Percentiles rank a stretch among this genome's conserved stretches.
These are phyloP conservation scores for Astur gentilis DNA, from an alignment of 2,113 vertebrate genomes.

Conservation along the genomic window DNA sequence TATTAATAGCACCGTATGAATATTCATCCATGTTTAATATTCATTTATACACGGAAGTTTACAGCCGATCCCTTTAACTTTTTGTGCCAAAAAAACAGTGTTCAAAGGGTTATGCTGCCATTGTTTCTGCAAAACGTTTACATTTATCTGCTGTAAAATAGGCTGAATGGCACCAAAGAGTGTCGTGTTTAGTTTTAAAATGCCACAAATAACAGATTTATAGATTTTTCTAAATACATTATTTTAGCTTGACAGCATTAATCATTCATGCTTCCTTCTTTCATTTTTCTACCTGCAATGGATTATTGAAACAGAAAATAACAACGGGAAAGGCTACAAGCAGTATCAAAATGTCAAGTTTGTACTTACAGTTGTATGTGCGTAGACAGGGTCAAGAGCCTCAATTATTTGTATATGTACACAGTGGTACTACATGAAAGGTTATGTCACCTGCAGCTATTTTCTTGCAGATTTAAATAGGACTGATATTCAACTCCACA, in stretches of 20 bases:
- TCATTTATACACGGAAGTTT: conserved; percentile 30
- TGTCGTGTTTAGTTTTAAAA: conserved; percentile 86
- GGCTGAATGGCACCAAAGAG: conserved; percentile 68
- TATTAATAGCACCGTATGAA: conserved; percentile 57
- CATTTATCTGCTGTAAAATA: conserved; percentile 74
- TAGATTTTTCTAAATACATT: conserved; percentile 95
- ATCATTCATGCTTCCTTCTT: conserved; percentile 96
- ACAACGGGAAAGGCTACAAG: conserved; percentile 89
- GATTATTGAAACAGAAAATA: conserved; percentile 99
- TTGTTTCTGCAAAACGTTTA: conserved; percentile 39
- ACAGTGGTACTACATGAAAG: conserved; percentile 91
- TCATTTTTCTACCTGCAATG: conserved; percentile 91
- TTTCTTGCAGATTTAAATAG: conserved; percentile 89
- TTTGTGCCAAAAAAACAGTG: background rate
- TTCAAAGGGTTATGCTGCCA: conserved; percentile 18
- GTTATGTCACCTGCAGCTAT: conserved; percentile 98
- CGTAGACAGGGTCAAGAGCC: conserved; percentile 98
- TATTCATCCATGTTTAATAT: conserved; percentile 54
- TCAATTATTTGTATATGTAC: conserved; percentile 99
- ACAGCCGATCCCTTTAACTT: background rate
- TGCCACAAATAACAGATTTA: conserved; percentile 99
- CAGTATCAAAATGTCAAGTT: conserved; percentile 99
- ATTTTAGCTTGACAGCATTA: conserved; percentile 99
- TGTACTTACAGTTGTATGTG: conserved; percentile 97
- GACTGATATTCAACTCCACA: conserved; percentile 79